Evolutionary conservation across 2,888 invertebrate species (phyloP), one percentile per base, ranked within the genome.

Genomic region (Cheilosia grossa): DNA sequence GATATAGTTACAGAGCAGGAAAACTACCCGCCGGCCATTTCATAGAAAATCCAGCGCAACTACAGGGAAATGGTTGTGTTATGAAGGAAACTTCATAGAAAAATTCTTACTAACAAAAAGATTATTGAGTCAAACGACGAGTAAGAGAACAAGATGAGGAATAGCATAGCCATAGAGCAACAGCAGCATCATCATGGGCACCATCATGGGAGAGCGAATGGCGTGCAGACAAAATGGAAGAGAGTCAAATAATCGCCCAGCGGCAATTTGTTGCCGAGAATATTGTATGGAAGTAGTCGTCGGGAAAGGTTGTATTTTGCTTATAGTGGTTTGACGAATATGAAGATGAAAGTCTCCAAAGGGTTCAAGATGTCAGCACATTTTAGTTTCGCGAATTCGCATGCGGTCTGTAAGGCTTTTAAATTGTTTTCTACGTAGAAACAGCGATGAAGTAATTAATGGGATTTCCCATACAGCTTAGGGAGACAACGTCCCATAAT

Each of bases 21-120:
- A 73, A 86, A 47, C 78, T 63, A 64, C 58, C 86, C 86, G 72
- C 15, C 42, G 78, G 86, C 58, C 19, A 82, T 82, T 86, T 69
- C 86, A 86, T 81, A 82, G 77, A 86, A 86, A 82, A 82, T 73
- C 81, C 75, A 72, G 69, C 77, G 47, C 86, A 77, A 73, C 81
- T 59, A 86, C 61, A 75, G 54, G 70, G n/a, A 69, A 77, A 86
- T 69, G 82, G 67, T 78, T 86, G 82, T 72, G 80, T 75, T 85
- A 72, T 77, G 82, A 73, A 82, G 82, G 78, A 86, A 86, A 86
- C 86, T 86, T 82, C 82, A 86, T 86, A 82, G 77, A 77, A 86
- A 86, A 58, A 82, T 73, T 82, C 86, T 86, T 82, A 82, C 81
- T 73, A 73, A 77, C 77, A 82, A 78, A 86, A 86, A 86, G 86